phyloP scores from a whole-genome alignment of 2,113 vertebrate species.

The Ctenomys sociabilis region DNA sequence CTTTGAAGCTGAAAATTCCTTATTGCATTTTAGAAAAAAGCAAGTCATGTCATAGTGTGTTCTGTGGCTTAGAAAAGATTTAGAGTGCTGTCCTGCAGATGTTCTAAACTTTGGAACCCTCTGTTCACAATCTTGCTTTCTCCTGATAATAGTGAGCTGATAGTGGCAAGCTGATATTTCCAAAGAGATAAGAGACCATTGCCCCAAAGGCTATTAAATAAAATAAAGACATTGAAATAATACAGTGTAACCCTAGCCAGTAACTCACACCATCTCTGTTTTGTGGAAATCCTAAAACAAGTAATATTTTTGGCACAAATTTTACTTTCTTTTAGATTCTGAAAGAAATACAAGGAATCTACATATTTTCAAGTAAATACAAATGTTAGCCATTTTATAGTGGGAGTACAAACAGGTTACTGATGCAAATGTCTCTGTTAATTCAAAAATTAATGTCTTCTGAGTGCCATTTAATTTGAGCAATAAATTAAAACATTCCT shows the following conservation, averaged over 20 bases:
- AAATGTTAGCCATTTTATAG: constrained; percentile 64
- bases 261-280: constrained; percentile 49
- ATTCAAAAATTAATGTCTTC: constrained; percentile 45
- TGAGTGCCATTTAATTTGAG: constrained; percentile 38
- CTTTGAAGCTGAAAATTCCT: constrained; percentile 74
- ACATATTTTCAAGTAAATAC: constrained; percentile 60
- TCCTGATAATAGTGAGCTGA: constrained; percentile 58
- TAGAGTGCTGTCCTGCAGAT: constrained; percentile 74
- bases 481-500: constrained; percentile 36
- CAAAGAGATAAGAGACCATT: constrained; percentile 76
- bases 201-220: constrained; percentile 81
- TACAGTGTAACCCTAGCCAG: constrained; percentile 77
- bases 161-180: constrained; percentile 47
- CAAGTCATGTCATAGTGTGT: constrained; percentile 59
- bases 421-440: background rate
- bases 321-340: constrained; percentile 61
- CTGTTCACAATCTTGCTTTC: constrained; percentile 63
- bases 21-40: constrained; percentile 69
- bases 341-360: background rate
- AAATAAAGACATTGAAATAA: constrained; percentile 80
- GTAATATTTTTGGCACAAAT: constrained; percentile 73
- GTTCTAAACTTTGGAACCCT: constrained; percentile 69
- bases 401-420: constrained; percentile 5
- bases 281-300: constrained; percentile 67
- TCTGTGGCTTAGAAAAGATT: constrained; percentile 12